Percentiles rank a stretch among this genome's conserved stretches.
These are phyloP conservation scores for Anoplophora glabripennis DNA, from an alignment of 1,140 invertebrate genomes.

Conservation along the genomic window DNA sequence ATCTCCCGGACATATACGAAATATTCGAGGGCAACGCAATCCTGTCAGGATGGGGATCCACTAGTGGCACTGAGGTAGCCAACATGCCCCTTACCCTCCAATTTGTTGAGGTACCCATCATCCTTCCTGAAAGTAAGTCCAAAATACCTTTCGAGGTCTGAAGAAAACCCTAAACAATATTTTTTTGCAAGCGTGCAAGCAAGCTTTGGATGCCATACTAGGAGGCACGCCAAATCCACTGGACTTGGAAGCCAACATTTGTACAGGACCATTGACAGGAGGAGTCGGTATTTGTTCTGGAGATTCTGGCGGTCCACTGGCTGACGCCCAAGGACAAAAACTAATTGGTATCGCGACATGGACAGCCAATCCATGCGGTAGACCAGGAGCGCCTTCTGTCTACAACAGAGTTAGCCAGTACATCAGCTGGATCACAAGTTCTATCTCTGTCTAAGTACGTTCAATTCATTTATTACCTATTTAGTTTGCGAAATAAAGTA, in stretches of 20 bases:
- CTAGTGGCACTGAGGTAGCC: constrained; percentile 29
- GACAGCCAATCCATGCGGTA: constrained; percentile 68
- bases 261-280: constrained; percentile 58
- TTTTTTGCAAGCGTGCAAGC: constrained; percentile 36
- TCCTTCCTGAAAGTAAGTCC: too few species aligned
- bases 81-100: constrained; percentile 29
- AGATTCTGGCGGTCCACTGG: constrained; percentile 65
- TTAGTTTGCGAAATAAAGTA: too few species aligned
- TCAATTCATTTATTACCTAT: too few species aligned
- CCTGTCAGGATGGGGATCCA: constrained; percentile 50
- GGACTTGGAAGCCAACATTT: constrained; percentile 34
- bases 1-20: constrained; percentile 48
- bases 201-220: constrained; percentile 45
- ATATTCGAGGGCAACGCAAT: constrained; percentile 34
- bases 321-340: constrained; percentile 44
- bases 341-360: constrained; percentile 71
- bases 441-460: too few species aligned
- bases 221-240: neutral
- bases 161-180: neutral
- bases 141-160: constrained; percentile 12
- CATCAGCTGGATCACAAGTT: too few species aligned
- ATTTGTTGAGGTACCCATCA: too few species aligned
- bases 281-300: constrained; percentile 59
- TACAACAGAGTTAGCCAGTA: constrained; percentile 61
- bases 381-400: constrained; percentile 62